Evolutionary conservation across 2,113 vertebrate genomes (phyloP).

Genomic region (Chauna torquata): DNA sequence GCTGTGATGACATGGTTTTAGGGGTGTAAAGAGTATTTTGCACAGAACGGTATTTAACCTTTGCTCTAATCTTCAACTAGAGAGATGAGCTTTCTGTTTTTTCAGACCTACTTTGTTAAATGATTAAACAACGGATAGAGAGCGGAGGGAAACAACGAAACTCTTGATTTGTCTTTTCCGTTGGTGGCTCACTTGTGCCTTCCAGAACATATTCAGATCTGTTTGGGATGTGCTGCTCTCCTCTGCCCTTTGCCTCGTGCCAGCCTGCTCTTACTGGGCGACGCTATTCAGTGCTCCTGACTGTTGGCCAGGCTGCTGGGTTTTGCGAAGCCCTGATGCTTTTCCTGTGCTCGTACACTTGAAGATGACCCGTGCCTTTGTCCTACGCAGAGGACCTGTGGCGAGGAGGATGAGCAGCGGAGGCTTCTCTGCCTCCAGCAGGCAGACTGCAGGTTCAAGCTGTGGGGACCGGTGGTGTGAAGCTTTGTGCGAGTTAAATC

Average conservation of each 20-base stretch:
- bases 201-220: background rate
- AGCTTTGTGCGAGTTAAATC: too few relatives aligned
- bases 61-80: slow-evolving; percentile 62
- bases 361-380: background rate
- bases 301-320: background rate
- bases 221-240: background rate
- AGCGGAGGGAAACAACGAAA: background rate
- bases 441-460: too few relatives aligned
- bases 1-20: background rate
- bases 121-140: slow-evolving; percentile 66
- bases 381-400: background rate
- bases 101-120: slow-evolving; percentile 51
- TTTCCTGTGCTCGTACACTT: background rate
- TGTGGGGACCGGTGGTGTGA: too few relatives aligned
- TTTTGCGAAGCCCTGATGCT: background rate
- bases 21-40: slow-evolving; percentile 40
- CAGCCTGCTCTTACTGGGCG: background rate
- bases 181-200: background rate
- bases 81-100: slow-evolving; percentile 46
- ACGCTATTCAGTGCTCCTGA: background rate
- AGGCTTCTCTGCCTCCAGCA: too few relatives aligned
- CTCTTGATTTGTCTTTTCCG: background rate
- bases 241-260: accelerated
- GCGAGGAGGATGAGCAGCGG: background rate
- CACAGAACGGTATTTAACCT: slow-evolving; percentile 63